These are phyloP conservation scores for Chesias legatella DNA, from an alignment of 2,888 invertebrate genomes.

Conservation along the genomic window DNA sequence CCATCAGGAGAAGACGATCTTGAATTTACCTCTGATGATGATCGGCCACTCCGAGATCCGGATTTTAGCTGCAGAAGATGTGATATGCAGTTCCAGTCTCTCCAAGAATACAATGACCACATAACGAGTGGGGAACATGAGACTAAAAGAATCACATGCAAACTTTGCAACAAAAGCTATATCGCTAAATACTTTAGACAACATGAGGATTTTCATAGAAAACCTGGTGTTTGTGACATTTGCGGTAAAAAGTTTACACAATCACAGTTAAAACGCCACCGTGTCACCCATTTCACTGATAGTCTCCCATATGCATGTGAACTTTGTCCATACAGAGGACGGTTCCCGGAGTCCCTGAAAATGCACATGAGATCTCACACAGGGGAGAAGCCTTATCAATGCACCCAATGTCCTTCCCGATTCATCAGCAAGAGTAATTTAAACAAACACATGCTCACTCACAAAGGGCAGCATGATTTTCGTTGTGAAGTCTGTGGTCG, in stretches of 20 bases:
- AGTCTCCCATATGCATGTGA: conserved; percentile 62
- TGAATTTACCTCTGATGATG: too few relatives aligned
- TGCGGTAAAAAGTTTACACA: conserved; percentile 64
- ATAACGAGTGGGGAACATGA: conserved; percentile 56
- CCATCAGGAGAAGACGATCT: too few relatives aligned
- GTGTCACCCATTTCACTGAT: conserved; percentile 58
- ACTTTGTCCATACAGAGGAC: conserved; percentile 63
- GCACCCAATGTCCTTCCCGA: conserved; percentile 55
- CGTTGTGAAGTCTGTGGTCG: conserved; percentile 60
- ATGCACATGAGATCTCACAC: conserved; percentile 71
- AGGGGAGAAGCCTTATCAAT: conserved; percentile 67
- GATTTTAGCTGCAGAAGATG: conserved; percentile 47
- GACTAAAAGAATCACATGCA: conserved; percentile 49
- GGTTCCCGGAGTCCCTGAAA: conserved; percentile 61
- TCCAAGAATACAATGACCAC: conserved; percentile 54
- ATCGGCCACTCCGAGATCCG: too few relatives aligned
- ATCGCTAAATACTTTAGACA: conserved; percentile 52
- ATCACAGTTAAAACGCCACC: conserved; percentile 54
- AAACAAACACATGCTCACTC: conserved; percentile 59
- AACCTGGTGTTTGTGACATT: conserved; percentile 59
- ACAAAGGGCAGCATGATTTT: conserved; percentile 52
- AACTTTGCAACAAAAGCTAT: conserved; percentile 58
- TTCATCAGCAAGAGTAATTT: conserved; percentile 69
- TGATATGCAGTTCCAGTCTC: conserved; percentile 48
- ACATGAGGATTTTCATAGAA: conserved; percentile 52